Base-by-base conservation (phyloP, 2,797 vertebrate species). In the Dallia pectoralis region DNA sequence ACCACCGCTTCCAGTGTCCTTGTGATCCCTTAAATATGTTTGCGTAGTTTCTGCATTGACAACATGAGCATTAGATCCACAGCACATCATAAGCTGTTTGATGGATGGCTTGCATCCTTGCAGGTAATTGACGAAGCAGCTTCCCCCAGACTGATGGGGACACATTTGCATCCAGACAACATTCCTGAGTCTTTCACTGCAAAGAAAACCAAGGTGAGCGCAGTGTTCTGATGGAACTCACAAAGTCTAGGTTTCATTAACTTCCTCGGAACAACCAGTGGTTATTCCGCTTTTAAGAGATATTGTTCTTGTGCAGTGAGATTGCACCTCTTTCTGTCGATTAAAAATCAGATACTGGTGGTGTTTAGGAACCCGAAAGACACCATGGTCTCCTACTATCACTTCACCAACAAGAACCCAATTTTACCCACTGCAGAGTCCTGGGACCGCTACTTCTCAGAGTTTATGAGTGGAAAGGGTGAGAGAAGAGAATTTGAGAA, bases 291-390 rank as follows among this genome's bases (percentile, higher is more conserved):
- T 25, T 29, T 76, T 73, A 67, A 29, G 44, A 62, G 76, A 76
- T 29, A 32, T n/a, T 40, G 29, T 79, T 74, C 71, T 71, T 79
- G 71, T 51, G 30, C 16, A 51, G 63, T 40, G 12, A 53, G 47
- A 15, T 44, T n/a, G n/a, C 11, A 44, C 11, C 40, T 14, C 6
- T 16, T 29, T 32, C 16, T 67, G 22, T 56, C 62, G 22, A 12
- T 67, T 70, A 59, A 81, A 44, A 44, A 70, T 64, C 80, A 96
- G 94, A 94, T 91, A 75, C 18, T 95, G 80, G 92, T 94, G 73
- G 75, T 96, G 74, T 93, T 96, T 91, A 69, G 87, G 86, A 96
- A 95, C 76, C 92, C 95, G 8, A 94, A 96, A 90, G 94, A 96
- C 88, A 94, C 93, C 0, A 82, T 91, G 32, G 92, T 93, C 30